Conservation (phyloP, 1,140 invertebrate species). For the Triops longicaudatus region DNA sequence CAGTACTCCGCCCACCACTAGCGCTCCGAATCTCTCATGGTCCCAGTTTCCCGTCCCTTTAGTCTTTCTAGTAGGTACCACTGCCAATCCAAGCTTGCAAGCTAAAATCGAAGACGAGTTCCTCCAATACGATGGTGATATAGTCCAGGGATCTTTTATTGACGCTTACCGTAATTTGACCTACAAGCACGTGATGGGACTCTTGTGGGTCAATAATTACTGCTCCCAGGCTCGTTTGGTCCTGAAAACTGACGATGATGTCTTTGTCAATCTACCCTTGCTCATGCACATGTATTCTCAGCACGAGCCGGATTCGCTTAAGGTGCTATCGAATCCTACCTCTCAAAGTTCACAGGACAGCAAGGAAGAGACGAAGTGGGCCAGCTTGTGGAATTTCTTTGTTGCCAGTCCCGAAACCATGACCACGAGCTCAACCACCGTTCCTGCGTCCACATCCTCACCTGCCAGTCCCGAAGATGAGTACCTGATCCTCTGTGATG, state of each 20-base stretch:
- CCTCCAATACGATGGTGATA: constrained; percentile 44
- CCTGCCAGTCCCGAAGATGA: background rate
- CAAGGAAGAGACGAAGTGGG: background rate
- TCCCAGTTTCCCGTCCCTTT: background rate
- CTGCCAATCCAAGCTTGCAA: background rate
- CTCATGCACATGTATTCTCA: constrained; percentile 36
- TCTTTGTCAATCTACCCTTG: constrained; percentile 61
- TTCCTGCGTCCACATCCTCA: background rate
- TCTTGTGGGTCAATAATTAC: constrained; percentile 66
- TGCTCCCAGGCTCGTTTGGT: constrained; percentile 56
- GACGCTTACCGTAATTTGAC: constrained; percentile 78
- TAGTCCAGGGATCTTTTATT: constrained; percentile 67
- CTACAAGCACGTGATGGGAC: constrained; percentile 73
- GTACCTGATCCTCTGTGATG: constrained; percentile 20
- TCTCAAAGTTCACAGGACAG: background rate
- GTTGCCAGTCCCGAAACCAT: background rate
- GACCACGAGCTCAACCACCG: background rate
- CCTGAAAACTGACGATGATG: constrained; percentile 69
- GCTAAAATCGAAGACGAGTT: background rate
- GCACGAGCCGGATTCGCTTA: background rate
- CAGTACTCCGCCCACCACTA: background rate
- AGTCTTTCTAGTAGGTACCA: background rate
- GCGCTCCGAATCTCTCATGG: background rate
- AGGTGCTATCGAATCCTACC: background rate
- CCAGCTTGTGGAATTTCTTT: background rate